Evolutionary conservation across 2,113 vertebrate genomes (phyloP), one percentile per base, ranked within the genome.

Genomic region (Lagenorhynchus albirostris): DNA sequence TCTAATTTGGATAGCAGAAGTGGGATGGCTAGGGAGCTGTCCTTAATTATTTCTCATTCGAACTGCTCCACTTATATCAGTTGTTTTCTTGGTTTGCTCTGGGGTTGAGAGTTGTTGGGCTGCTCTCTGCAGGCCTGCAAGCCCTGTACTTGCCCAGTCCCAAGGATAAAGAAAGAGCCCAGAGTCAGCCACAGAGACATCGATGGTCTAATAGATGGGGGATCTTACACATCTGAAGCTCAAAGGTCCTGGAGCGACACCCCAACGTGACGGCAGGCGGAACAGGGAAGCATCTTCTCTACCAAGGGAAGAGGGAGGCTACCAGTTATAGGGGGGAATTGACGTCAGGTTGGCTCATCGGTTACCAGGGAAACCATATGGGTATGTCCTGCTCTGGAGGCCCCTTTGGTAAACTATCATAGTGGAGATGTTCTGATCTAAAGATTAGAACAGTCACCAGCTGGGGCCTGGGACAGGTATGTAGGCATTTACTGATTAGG

Each of bases 1-100:
- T 83, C 88, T 87, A n/a, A 80, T 97, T 88, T 97, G 92, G 50
- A 41, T 67, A 92, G 76, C 74, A 53, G 65, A 85, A 65, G 20
- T 73, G 26, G 44, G 8, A 36, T 83, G 55, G 47, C 86, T 60
- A 71, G 80, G 87, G 89, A 68, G 6, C 63, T n/a, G 17, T 47
- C 29, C 73, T 76, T 36, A 74, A 55, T 90, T 92, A 41, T 80
- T 96, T 97, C 74, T 77, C 73, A 81, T 79, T 89, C 33, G 31
- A 74, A 0, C 41, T 29, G 26, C 8, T 95, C 21, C 33, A 7
- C 44, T 95, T 82, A 47, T 17, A 18, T 83, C 26, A 62, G 5
- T 47, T 38, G 26, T 89, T 83, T 90, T 79, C 76, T 86, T 86
- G 62, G 25, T 79, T 96, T 96, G 47, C 70, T 67, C 25, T 71